These are phyloP conservation scores for Clangula hyemalis DNA, from an alignment of 2,797 vertebrate genomes.

Conservation along the genomic window DNA sequence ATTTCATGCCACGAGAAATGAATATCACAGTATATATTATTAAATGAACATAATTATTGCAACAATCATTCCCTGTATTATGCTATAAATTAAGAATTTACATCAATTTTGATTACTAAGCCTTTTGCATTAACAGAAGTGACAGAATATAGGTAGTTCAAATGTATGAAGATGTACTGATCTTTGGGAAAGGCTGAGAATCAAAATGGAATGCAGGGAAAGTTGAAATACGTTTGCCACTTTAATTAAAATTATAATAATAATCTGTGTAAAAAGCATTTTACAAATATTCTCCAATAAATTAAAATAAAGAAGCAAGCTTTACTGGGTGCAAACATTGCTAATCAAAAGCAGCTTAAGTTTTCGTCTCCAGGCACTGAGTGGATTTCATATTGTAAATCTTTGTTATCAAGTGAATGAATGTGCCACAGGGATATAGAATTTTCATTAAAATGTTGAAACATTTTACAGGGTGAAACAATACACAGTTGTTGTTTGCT, in stretches of 20 bases:
- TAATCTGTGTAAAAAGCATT: neutral
- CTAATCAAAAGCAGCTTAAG: conserved; percentile 39
- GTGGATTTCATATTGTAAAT: conserved; percentile 31
- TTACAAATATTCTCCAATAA: conserved; percentile 7
- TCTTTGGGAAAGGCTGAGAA: neutral
- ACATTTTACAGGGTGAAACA: conserved; percentile 3
- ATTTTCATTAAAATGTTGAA: conserved; percentile 59
- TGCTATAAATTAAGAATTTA: neutral
- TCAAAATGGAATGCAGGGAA: neutral
- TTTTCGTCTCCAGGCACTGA: neutral
- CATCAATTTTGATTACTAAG: neutral
- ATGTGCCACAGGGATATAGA: conserved; percentile 11
- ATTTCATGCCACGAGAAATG: neutral
- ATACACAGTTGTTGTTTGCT: neutral
- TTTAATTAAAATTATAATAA: neutral
- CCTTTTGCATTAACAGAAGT: neutral
- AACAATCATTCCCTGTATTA: neutral
- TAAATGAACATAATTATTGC: neutral
- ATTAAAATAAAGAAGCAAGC: neutral
- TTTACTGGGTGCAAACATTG: neutral
- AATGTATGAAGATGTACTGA: neutral
- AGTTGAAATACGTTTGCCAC: neutral
- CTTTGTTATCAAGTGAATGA: conserved; percentile 23
- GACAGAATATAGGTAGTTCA: neutral
- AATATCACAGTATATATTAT: neutral